Percentiles rank a stretch among this genome's conserved stretches.
These are phyloP conservation scores for Psophia crepitans DNA, from an alignment of 2,113 vertebrate genomes.

Conservation along the genomic window DNA sequence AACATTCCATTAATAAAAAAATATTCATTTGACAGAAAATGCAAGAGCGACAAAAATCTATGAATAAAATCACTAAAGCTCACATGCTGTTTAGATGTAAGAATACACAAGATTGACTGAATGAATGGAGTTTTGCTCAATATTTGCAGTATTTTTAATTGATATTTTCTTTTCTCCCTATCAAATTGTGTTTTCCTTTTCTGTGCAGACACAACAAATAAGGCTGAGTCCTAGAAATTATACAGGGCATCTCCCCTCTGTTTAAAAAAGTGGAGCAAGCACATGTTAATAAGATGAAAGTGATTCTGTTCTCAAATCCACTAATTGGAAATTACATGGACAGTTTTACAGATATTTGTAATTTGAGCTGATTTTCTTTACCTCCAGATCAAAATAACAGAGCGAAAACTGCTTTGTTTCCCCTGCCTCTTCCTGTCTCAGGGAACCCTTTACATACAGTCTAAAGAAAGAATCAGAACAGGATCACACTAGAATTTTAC, in stretches of 20 bases:
- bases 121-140: constrained; percentile 1
- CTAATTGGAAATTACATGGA: neutral
- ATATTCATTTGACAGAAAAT: neutral
- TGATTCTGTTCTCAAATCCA: neutral
- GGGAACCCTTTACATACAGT: neutral
- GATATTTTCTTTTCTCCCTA: neutral
- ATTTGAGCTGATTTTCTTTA: neutral
- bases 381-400: neutral
- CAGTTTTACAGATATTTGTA: neutral
- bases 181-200: neutral
- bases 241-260: neutral
- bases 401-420: neutral
- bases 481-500: neutral
- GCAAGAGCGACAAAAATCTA: neutral
- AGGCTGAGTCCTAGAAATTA: neutral
- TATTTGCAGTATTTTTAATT: neutral
- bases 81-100: neutral
- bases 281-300: neutral
- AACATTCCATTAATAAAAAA: neutral
- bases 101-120: neutral
- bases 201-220: neutral
- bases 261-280: neutral
- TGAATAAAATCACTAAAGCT: neutral
- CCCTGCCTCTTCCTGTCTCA: neutral
- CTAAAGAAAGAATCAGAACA: neutral